phyloP scores from a whole-genome alignment of 2,113 vertebrate genomes.

The Misgurnus mizolepis region DNA sequence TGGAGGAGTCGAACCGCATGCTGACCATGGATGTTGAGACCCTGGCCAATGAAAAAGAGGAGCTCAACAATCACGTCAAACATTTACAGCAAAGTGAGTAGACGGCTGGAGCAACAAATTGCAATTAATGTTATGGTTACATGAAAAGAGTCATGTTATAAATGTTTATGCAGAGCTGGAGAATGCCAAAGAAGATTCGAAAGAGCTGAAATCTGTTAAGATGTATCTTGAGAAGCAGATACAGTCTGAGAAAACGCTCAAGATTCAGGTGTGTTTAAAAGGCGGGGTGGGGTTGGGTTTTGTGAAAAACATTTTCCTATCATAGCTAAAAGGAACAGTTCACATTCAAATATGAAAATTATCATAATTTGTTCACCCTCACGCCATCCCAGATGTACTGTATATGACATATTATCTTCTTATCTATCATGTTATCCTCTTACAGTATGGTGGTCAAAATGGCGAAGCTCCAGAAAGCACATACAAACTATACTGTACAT shows the following conservation, averaged over 20 bases:
- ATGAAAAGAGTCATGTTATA: not conserved
- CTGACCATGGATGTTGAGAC: constrained; percentile 93
- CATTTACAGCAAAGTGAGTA: constrained; percentile 88
- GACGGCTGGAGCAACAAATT: not conserved
- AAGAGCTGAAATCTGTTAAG: constrained; percentile 74
- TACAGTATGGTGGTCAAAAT: no score
- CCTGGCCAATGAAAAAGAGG: constrained; percentile 94
- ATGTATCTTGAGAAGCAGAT: constrained; percentile 87
- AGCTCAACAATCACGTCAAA: constrained; percentile 93
- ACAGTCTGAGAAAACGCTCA: constrained; percentile 88
- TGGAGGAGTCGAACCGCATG: constrained; percentile 95
- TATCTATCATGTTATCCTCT: no score
- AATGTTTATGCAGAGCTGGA: constrained; percentile 77
- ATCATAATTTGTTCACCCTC: no score
- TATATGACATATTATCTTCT: no score
- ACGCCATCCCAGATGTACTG: no score
- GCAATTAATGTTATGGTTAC: not conserved
- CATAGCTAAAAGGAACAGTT: no score
- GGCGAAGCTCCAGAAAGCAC: no score
- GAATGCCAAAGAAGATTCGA: constrained; percentile 80
- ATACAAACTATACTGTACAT: no score
- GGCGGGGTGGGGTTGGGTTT: no score
- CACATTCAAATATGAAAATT: no score
- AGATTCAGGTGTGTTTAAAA: constrained; percentile 81
- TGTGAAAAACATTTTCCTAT: no score